Evolutionary conservation across 2,797 vertebrate genomes (phyloP), one percentile per base, ranked within the genome.

Genomic region (Macropodus opercularis): DNA sequence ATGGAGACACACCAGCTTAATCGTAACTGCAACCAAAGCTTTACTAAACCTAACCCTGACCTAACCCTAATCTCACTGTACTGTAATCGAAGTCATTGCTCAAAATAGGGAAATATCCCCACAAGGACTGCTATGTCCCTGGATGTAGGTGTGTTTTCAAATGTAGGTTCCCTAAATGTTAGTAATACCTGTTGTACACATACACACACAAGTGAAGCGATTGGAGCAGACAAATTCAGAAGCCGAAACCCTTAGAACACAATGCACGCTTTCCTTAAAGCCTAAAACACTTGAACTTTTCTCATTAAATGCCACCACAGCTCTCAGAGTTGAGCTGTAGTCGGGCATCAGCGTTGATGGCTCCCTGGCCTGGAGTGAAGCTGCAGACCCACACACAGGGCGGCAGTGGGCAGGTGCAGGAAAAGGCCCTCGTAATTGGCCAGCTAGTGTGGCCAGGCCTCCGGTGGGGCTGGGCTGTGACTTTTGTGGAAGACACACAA

Each of bases 341-440:
- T 6, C 36, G 48, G 67, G 54, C 62, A 69, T 81, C 52, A 27
- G 61, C 77, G 79, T 62, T 79, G 85, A 88, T 87, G 85, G 87
- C 78, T 62, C 62, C 48, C 60, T 74, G 65, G 67, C 72, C 76
- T 70, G 69, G 55, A 77, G 75, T 72, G 41, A 52, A 53, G 65
- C 59, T 64, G 55, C 64, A 70, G 41, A 68, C 17, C 41, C 34
- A 34, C 68, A 42, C 64, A 50, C 43, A 23, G 58, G 69, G 63
- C 68, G 26, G 52, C 64, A 57, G 77, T 57, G 79, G 84, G 84
- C 88, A 90, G 87, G 81, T 90, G 86, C 75, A 58, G 71, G 51
- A 85, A 62, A 80, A 69, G 66, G 81, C 73, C 62, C 56, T 59
- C 54, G 73, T 92, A 91, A 93, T 91, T 92, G 85, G 84, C 74